phyloP scores from a whole-genome alignment of 2,113 vertebrate genomes.

The Sterrhoptilus dennistouni region DNA sequence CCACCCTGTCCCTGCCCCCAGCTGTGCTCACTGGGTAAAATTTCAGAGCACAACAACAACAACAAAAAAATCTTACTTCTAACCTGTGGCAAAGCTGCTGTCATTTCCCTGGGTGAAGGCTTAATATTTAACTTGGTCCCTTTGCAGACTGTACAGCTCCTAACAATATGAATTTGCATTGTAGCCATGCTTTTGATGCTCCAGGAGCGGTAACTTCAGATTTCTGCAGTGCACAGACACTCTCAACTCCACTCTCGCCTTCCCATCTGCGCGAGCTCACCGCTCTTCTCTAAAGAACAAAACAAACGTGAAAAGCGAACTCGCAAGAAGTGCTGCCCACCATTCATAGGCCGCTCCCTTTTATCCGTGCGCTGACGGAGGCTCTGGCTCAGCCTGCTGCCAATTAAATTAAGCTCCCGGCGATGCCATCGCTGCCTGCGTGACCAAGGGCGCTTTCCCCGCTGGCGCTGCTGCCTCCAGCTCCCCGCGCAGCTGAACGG shows the following conservation, averaged over 20 bases:
- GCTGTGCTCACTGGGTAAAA: not conserved
- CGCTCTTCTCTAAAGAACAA: not conserved
- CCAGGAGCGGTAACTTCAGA: not conserved
- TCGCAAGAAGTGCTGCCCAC: not conserved
- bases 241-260: not conserved
- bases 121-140: not conserved
- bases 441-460: not conserved
- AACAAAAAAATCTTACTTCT: not conserved
- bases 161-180: not conserved
- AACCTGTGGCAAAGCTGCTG: not conserved
- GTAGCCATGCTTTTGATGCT: not conserved
- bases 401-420: not conserved
- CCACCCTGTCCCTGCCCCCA: not conserved
- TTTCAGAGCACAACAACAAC: not conserved
- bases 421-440: not conserved
- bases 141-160: not conserved
- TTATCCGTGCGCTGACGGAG: not conserved
- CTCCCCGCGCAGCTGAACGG: fast-evolving
- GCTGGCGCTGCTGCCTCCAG: not conserved
- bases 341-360: not conserved
- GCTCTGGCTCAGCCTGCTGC: not conserved
- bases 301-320: not conserved
- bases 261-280: not conserved
- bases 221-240: not conserved
- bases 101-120: not conserved